These are phyloP conservation scores for Rotaria sp. DNA, from an alignment of 2,888 invertebrate genomes.

Conservation along the genomic window DNA sequence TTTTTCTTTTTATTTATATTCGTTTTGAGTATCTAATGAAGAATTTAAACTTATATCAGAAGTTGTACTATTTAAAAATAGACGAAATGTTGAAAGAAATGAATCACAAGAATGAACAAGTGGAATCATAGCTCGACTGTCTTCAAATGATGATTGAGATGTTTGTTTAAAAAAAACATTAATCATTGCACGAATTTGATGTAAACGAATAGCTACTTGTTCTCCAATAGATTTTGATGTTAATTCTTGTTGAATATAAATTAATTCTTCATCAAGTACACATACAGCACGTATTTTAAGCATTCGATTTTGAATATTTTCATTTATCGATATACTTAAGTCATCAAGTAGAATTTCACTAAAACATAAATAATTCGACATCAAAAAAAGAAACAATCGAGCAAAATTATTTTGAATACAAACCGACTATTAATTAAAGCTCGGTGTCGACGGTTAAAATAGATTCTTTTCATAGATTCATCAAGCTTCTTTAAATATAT, in stretches of 20 bases:
- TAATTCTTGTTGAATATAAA: neutral
- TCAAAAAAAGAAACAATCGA: neutral
- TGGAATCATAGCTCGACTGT: neutral
- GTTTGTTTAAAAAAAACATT: neutral
- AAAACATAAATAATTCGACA: neutral
- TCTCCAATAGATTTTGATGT: neutral
- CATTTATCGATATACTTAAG: neutral
- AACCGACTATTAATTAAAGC: neutral
- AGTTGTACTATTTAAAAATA: neutral
- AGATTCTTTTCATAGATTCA: neutral
- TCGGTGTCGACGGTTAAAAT: neutral
- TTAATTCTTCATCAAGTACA: neutral
- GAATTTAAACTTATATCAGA: neutral
- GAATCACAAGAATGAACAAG: neutral
- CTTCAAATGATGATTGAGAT: neutral
- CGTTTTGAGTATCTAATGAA: neutral
- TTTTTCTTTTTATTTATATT: neutral
- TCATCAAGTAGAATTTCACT: neutral
- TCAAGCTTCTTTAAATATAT: neutral
- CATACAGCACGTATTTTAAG: neutral
- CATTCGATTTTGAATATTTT: neutral
- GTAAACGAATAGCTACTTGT: neutral
- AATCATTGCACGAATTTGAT: neutral
- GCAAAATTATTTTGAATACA: neutral
- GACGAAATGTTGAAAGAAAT: neutral